These are phyloP conservation scores for Euwallacea fornicatus DNA, from an alignment of 1,140 invertebrate species.

Conservation along the genomic window DNA sequence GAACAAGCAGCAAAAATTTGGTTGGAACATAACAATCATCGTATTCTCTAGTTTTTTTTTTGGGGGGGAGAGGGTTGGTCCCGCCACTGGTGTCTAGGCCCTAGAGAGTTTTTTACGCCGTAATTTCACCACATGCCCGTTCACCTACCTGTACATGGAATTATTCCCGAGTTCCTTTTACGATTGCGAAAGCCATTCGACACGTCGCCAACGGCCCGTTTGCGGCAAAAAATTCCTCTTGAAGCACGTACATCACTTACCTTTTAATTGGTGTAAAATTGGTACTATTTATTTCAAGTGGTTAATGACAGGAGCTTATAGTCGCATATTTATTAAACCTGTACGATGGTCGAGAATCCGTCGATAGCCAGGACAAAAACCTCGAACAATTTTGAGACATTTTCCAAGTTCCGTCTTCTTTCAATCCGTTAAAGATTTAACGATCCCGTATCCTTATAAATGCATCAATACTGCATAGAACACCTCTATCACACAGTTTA, in stretches of 20 bases:
- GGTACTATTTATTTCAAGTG: conserved; percentile 33
- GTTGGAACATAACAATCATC: too few relatives aligned
- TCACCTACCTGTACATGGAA: conserved; percentile 24
- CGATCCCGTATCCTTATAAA: too few relatives aligned
- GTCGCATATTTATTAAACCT: conserved; percentile 22
- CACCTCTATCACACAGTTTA: too few relatives aligned
- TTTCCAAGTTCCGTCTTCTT: too few relatives aligned
- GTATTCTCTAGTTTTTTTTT: too few relatives aligned
- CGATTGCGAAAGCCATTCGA: conserved; percentile 30
- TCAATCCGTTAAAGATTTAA: too few relatives aligned
- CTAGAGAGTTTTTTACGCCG: background rate
- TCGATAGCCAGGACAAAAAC: too few relatives aligned
- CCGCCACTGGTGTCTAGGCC: background rate
- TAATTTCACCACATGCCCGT: background rate
- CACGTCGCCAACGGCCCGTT: conserved; percentile 30
- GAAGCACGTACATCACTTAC: conserved; percentile 32
- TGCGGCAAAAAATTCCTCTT: conserved; percentile 24
- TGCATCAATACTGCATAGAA: too few relatives aligned
- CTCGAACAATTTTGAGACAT: too few relatives aligned
- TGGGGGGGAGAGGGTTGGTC: background rate
- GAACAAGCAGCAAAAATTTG: background rate
- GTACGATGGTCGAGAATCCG: background rate
- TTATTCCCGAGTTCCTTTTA: conserved; percentile 29
- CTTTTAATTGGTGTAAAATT: conserved; percentile 35
- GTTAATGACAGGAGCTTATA: conserved; percentile 29